Base-by-base conservation (phyloP, 2,797 vertebrate genomes). In the Microhierax caerulescens region DNA sequence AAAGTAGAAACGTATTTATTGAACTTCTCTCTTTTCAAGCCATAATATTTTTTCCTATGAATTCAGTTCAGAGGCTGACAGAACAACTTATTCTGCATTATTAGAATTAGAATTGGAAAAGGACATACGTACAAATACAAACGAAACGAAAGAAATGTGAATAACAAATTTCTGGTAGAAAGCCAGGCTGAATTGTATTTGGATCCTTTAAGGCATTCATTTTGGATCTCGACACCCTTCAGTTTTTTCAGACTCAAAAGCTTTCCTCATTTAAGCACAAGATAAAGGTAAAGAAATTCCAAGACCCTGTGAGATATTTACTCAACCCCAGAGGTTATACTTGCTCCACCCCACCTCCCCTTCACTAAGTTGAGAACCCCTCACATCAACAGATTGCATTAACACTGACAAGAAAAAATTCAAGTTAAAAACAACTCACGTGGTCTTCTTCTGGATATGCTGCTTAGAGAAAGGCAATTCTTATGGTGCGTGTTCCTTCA, bases 361-460 rank as follows among this genome's bases (percentile, higher is more conserved):
- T 48, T 83, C 63, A 51, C 8, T 54, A 78, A 3, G 0, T 1
- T 65, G 32, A 91, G 56, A 88, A 88, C 11, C 20, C 13, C 22
- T 73, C 47, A 60, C 13, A 74, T 24, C 10, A 81, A 45, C 10
- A 75, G 36, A 63, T 85, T 36, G 56, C 24, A 69, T 79, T 81
- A 85, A 57, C 23, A 68, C 3, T 14, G 37, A 83, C 7, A 83
- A 64, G n/a, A 87, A 95, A 65, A 57, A 95, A 79, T 39, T 81
- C 50, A 94, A 91, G 43, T 86, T 88, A 76, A 92, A 93, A 93
- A 68, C 47, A 85, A 96, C 96, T 96, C 86, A 97, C 92, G 77
- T 95, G 92, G 37, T 94, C 90, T 92, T 96, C 93, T 94, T 95
- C 93, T 89, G 63, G 60, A 21, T 43, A 32, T 59, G 80, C 78